phyloP scores from a whole-genome alignment of 2,113 vertebrate species.

The Apaloderma vittatum region DNA sequence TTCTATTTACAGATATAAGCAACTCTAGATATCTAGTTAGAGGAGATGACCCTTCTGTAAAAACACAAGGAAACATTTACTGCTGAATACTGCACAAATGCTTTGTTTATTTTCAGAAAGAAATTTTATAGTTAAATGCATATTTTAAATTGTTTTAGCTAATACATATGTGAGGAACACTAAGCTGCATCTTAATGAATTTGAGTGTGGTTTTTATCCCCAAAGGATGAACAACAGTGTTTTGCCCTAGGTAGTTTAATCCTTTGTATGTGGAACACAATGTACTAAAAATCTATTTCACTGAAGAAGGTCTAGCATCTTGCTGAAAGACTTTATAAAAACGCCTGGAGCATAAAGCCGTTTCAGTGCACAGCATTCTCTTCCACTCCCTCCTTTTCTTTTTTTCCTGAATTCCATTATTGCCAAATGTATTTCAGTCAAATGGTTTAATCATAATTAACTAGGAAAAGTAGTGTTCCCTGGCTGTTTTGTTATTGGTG shows the following conservation, averaged over 20 bases:
- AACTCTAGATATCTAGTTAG: background rate
- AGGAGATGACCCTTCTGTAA: background rate
- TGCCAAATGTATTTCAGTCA: slow-evolving; percentile 31
- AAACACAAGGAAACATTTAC: background rate
- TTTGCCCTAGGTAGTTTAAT: slow-evolving; percentile 1
- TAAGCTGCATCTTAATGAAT: background rate
- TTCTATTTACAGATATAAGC: background rate
- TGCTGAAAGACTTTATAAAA: slow-evolving; percentile 29
- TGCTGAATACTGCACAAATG: background rate
- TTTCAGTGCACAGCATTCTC: background rate
- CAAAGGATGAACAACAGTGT: background rate
- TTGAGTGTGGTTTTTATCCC: background rate
- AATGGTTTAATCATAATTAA: slow-evolving; percentile 47
- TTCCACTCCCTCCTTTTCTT: background rate
- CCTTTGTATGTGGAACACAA: slow-evolving; percentile 15
- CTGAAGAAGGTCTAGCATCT: slow-evolving; percentile 1
- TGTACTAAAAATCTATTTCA: slow-evolving; percentile 46
- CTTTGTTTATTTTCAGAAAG: background rate
- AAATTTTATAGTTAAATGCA: background rate
- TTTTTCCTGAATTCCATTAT: slow-evolving; percentile 33
- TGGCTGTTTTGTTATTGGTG: slow-evolving; percentile 46
- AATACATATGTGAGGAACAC: background rate
- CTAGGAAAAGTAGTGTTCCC: background rate
- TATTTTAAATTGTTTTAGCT: background rate
- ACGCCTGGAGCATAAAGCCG: slow-evolving; percentile 39